phyloP scores from a whole-genome alignment of 2,113 vertebrate species.

The Archilochus colubris region DNA sequence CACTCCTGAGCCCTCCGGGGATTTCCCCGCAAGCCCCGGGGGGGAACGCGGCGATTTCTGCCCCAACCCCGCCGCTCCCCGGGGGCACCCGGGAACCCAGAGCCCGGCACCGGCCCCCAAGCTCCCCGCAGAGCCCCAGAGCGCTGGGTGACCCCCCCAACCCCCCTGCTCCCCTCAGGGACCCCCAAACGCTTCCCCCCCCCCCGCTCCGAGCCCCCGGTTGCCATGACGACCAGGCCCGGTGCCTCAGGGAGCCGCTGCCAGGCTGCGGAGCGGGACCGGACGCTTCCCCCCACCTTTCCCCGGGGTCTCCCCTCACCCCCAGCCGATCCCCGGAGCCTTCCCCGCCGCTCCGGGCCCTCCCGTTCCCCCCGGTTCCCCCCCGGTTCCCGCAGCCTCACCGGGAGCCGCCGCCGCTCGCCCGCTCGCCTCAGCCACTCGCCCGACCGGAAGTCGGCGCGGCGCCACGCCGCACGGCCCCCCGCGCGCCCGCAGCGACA shows the following conservation, averaged over 20 bases:
- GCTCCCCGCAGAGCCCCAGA: no score
- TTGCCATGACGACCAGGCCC: background rate
- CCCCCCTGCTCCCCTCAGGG: no score
- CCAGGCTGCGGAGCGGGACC: background rate
- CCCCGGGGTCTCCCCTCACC: background rate
- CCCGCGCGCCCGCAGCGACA: background rate
- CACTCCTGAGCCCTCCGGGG: no score
- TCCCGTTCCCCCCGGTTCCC: background rate
- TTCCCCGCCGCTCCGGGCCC: no score
- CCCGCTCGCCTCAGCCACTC: background rate
- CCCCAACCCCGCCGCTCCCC: no score
- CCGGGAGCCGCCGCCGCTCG: background rate
- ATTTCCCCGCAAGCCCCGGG: no score
- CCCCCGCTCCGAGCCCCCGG: background rate
- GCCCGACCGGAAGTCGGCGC: slow-evolving; percentile 8
- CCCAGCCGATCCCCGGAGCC: rapidly evolving
- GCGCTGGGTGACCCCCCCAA: no score
- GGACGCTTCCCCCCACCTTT: background rate
- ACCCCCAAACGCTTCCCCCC: no score
- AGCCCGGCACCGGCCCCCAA: no score
- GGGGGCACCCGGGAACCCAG: no score
- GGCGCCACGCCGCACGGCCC: background rate
- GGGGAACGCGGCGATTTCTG: no score
- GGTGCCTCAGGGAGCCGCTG: background rate
- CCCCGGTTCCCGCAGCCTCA: background rate